Base-by-base conservation (phyloP, 2,797 vertebrate species). In the Sandelia bainsii region DNA sequence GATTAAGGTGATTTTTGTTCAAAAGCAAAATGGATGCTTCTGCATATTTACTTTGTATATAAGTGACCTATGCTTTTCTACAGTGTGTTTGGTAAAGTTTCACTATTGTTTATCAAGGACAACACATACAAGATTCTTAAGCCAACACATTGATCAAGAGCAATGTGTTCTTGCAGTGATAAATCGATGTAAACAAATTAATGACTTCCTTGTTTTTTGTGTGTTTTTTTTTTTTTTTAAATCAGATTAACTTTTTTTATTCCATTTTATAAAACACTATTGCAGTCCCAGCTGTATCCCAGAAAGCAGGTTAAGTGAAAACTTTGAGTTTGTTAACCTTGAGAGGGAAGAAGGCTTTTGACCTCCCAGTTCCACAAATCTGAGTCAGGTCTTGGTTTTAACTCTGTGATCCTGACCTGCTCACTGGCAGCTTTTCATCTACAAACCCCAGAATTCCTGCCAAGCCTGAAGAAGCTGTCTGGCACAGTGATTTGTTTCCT, bases 121-220 rank as follows among this genome's bases (percentile, higher is more conserved):
- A 50, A 58, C 46, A 22, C 27, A 49, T 12, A n/a, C n/a, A 72
- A 49, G 51, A 34, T 37, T 42, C 23, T 64, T 19, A 17, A 44
- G 65, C 16, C 50, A 51, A 66, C 62, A 12, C 59, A 69, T 75
- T 48, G 20, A 75, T 80, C 70, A 58, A 34, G 29, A 48, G 25
- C 22, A 32, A 22, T 29, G 9, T 37, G 62, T 58, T 20, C 17
- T 49, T 40, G 22, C 29, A 42, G 54, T 37, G 22, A 52, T 60
- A 56, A 75, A 73, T 85, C 79, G 53, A 11, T 69, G 32, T 51
- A 4, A 69, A 69, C 53, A 42, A 60, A 16, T 40, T 39, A 46
- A 66, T 44, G 57, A 57, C 20, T 60, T 54, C 12, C 66, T 37
- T 77, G 49, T 49, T 56, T 7, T 20, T n/a, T 46, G 6, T n/a